Evolutionary conservation across 2,113 vertebrate species (phyloP), one percentile per base, ranked within the genome.

Genomic region (Crotalus horridus): DNA sequence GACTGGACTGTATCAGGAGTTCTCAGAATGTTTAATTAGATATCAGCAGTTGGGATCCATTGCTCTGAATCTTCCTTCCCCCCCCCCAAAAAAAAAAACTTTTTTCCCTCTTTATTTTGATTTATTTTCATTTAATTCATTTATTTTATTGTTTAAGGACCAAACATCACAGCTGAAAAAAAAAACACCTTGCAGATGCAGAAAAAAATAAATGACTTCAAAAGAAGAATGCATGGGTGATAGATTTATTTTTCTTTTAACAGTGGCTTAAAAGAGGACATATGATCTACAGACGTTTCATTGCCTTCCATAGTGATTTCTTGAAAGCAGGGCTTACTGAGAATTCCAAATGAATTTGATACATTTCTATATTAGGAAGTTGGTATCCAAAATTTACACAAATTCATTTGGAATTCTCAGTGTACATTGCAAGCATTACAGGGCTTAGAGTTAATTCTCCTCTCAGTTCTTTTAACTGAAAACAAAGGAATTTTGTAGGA

Each of bases 71-170:
- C 10, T 69, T 24, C 69, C 33, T 64, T 39, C 9, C 1, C 4
- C 1, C 87, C n/a, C 43, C 3, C n/a, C 89, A 90, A n/a, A n/a
- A n/a, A n/a, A n/a, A n/a, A n/a, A n/a, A 89, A 58, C 43, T 93
- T 95, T 92, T 89, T 1, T 29, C 26, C 93, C 88, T 90, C 95
- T 95, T 94, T 81, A 69, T 33, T 69, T 69, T n/a, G 29, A 69
- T 69, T n/a, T 33, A 69, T 69, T 39, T 21, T 21, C 15, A 17
- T 89, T 90, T 58, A 86, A 55, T 56, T 95, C 93, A 92, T 17
- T 92, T 8, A 93, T 96, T 95, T 96, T 93, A 94, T 95, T 96
- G 92, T 93, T 94, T 95, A 94, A 46, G 69, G 43, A 95, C 94
- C 89, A 89, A 21, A 87, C 59, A n/a, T 61, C 13, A 81, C 4